Base-by-base conservation (phyloP, 2,888 invertebrate species). In the Eupithecia inturbata region DNA sequence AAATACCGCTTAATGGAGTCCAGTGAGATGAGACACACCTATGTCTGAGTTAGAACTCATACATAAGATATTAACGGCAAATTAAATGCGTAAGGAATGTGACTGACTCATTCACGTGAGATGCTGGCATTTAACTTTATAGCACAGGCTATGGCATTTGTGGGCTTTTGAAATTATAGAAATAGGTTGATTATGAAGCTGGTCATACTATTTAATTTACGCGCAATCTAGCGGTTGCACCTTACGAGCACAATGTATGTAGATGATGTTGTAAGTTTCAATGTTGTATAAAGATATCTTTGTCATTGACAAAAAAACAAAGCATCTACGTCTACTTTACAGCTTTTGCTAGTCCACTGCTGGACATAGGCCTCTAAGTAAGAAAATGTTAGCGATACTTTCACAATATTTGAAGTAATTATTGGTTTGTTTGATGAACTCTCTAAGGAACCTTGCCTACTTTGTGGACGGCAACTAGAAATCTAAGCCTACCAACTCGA, bases 1-100 rank as follows among this genome's bases (percentile, higher is more conserved):
- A 77, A 77, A 75, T 79, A 77, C 77, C 76, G 67, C 66, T 76
- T 71, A 45, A 73, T 49, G 70, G 67, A 64, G 66, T 67, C 45
- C 73, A 77, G 72, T 73, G 70, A n/a, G n/a, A 73, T 73, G 70
- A 26, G 26, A 73, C 67, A 60, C 70, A 70, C 62, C 66, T 60
- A 28, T 63, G 64, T 69, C 69, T 62, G 41, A 39, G 63, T 63
- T 26, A 57, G 41, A 28, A 70, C n/a, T 71, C 60, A 60, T 74
- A 66, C 60, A 60, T 74, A 66, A 62, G 57, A 28, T 71, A 68
- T 64, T 53, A 68, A 71, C 68, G 60, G 71, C 49, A 28, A 70
- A 22, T 64, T 68, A 68, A 22, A 57, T 57, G 68, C 57, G 67
- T 28, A 33, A 68, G 68, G 68, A 26, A 69, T 69, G 60, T 31